Percentiles rank a stretch among this genome's conserved stretches.
Evolutionary conservation across 2,113 vertebrate genomes (phyloP).

Genomic region (Ceyx melanurus): DNA sequence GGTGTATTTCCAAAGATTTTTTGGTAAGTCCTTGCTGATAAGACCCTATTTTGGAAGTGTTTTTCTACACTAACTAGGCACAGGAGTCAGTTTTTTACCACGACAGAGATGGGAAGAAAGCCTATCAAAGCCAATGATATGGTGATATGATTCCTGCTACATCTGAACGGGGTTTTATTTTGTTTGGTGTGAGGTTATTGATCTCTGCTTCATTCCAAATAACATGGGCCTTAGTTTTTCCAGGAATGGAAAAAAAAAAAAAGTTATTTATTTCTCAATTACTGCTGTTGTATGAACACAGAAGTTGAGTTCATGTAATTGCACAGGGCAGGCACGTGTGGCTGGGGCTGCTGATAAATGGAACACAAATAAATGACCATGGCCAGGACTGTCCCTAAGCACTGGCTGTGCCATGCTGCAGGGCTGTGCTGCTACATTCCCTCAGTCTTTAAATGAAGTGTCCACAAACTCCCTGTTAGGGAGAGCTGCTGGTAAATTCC

Average conservation of each 20-base stretch:
- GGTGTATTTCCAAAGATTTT: too few relatives aligned
- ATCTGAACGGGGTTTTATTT: not conserved
- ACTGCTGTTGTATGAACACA: not conserved
- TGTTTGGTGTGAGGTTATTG: not conserved
- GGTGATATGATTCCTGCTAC: not conserved
- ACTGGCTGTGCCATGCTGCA: not conserved
- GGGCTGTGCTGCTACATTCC: not conserved
- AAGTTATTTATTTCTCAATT: not conserved
- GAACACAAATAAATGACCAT: not conserved
- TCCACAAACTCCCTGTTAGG: not conserved
- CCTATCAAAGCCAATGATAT: not conserved
- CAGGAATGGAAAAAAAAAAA: not conserved
- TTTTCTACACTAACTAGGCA: too few relatives aligned
- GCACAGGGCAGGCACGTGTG: not conserved
- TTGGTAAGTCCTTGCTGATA: too few relatives aligned
- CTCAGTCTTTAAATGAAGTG: not conserved
- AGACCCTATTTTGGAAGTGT: too few relatives aligned
- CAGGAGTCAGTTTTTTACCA: not conserved
- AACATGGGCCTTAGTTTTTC: not conserved
- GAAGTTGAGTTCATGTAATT: not conserved
- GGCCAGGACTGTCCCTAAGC: not conserved
- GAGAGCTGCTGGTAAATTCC: not conserved
- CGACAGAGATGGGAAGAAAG: not conserved
- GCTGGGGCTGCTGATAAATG: not conserved
- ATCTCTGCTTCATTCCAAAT: not conserved